Conservation (phyloP, 2,888 invertebrate genomes). For the Spatulosminthurus flaviceps region DNA sequence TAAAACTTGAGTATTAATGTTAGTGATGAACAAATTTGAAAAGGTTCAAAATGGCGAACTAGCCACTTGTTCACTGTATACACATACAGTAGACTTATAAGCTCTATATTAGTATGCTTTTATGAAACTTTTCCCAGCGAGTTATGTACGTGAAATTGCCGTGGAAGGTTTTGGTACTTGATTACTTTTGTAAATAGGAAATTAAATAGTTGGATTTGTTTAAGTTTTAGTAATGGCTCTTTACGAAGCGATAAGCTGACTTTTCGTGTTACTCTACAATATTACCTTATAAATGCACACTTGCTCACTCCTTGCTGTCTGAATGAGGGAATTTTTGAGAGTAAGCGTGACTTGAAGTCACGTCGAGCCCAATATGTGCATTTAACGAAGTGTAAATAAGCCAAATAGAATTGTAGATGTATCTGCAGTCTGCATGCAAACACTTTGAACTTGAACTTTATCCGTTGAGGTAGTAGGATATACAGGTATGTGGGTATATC, state of each 20-base stretch:
- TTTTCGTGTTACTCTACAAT: background rate
- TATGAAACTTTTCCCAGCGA: too few species aligned
- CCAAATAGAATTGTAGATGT: background rate
- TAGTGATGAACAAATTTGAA: too few species aligned
- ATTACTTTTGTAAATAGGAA: constrained; percentile 10
- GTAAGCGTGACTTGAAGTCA: constrained; percentile 20
- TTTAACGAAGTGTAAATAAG: too few species aligned
- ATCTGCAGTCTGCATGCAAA: too few species aligned
- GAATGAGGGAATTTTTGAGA: constrained; percentile 9
- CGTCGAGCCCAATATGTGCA: background rate
- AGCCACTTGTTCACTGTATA: too few species aligned
- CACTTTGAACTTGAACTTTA: background rate
- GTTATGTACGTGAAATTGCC: too few species aligned
- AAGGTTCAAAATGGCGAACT: too few species aligned
- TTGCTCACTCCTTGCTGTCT: constrained; percentile 1
- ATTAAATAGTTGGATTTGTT: constrained; percentile 10
- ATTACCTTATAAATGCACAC: background rate
- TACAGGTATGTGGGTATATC: too few species aligned
- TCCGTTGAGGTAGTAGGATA: background rate
- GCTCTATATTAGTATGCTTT: too few species aligned
- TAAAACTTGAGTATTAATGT: too few species aligned
- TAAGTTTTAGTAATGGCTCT: background rate
- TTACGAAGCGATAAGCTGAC: background rate
- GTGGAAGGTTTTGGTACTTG: background rate
- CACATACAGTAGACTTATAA: too few species aligned